Conservation (phyloP, 2,888 invertebrate species). For the Hipparchia sbordonii region DNA sequence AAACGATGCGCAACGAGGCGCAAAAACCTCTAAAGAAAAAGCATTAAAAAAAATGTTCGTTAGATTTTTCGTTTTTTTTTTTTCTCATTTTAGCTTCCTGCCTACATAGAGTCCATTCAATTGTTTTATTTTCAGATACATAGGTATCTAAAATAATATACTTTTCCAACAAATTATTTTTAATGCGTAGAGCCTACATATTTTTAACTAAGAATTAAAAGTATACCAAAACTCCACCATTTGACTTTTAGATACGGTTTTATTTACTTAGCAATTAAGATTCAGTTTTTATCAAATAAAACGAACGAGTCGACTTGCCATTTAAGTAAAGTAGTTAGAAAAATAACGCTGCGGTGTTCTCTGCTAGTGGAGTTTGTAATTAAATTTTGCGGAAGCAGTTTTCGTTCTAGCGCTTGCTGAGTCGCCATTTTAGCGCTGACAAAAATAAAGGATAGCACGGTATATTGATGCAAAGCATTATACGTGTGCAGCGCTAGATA, state of each 20-base stretch:
- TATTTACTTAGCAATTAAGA: constrained; percentile 1
- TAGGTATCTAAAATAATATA: too few species aligned
- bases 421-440: constrained; percentile 10
- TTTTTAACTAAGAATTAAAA: background rate
- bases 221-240: background rate
- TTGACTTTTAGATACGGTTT: constrained; percentile 1
- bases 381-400: constrained; percentile 26
- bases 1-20: too few species aligned
- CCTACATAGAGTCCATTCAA: too few species aligned
- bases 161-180: too few species aligned
- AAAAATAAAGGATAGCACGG: constrained; percentile 8
- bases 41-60: too few species aligned
- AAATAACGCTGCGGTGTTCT: constrained; percentile 24
- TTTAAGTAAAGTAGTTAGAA: constrained; percentile 22
- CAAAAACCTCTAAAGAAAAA: too few species aligned
- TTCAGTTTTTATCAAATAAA: constrained; percentile 24
- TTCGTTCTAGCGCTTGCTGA: constrained; percentile 16
- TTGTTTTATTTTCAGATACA: too few species aligned
- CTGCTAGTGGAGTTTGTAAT: constrained; percentile 25
- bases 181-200: too few species aligned
- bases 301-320: constrained; percentile 22
- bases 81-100: too few species aligned
- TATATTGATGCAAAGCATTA: background rate
- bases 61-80: too few species aligned
- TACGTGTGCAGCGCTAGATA: background rate